Percentiles rank a stretch among this genome's conserved stretches.
phyloP scores from a whole-genome alignment of 2,888 invertebrate genomes.

The Coleophora flavipennella region DNA sequence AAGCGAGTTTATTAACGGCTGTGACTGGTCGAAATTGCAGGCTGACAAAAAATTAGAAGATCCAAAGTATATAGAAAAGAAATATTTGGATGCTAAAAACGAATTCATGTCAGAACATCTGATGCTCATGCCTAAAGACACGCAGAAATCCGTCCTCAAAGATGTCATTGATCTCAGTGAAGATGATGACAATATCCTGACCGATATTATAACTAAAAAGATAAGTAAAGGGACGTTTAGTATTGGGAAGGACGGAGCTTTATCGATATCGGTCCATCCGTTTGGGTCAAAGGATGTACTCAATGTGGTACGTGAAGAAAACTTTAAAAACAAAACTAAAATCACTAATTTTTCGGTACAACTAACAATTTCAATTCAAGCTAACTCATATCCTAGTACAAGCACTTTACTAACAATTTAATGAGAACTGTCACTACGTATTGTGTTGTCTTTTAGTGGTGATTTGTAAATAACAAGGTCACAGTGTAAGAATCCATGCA shows the following conservation, averaged over 20 bases:
- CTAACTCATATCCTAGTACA: too few relatives aligned
- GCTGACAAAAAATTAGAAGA: slow-evolving; percentile 44
- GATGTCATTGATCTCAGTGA: slow-evolving; percentile 59
- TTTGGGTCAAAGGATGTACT: slow-evolving; percentile 32
- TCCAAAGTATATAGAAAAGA: slow-evolving; percentile 50
- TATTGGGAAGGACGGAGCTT: slow-evolving; percentile 57
- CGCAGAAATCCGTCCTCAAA: slow-evolving; percentile 40
- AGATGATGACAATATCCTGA: slow-evolving; percentile 43
- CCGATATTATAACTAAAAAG: slow-evolving; percentile 48
- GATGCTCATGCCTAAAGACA: slow-evolving; percentile 56
- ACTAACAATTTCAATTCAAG: background rate
- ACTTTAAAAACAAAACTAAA: background rate
- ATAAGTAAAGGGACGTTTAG: slow-evolving; percentile 49
- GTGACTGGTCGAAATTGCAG: slow-evolving; percentile 57
- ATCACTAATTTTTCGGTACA: slow-evolving; percentile 9
- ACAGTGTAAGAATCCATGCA: too few relatives aligned
- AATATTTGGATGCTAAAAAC: slow-evolving; percentile 63
- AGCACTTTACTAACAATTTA: too few relatives aligned
- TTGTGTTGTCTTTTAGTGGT: too few relatives aligned
- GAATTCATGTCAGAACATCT: slow-evolving; percentile 63
- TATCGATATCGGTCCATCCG: slow-evolving; percentile 59
- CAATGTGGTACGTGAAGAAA: slow-evolving; percentile 45
- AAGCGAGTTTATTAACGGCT: slow-evolving; percentile 63
- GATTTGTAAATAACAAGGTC: too few relatives aligned
- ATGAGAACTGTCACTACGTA: too few relatives aligned